Conservation (phyloP, 2,797 vertebrate genomes). For the Myoxocephalus aenaeus region DNA sequence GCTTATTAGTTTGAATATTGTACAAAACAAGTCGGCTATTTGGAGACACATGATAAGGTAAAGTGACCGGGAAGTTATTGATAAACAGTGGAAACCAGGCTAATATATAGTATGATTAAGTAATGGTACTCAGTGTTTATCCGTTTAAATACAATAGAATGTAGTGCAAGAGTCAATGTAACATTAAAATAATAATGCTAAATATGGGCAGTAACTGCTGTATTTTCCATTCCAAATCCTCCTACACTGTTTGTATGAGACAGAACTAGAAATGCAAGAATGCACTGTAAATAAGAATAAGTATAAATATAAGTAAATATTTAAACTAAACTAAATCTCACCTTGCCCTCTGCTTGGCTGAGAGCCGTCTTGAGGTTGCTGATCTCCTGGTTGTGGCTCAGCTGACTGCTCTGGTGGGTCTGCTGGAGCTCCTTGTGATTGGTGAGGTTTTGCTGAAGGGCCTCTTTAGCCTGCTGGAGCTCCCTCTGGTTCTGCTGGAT, state of each 20-base stretch:
- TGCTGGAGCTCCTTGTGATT: constrained; percentile 77
- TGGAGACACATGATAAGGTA: too few relatives aligned
- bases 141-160: too few relatives aligned
- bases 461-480: constrained; percentile 74
- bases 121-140: too few relatives aligned
- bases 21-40: not conserved
- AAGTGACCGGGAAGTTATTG: too few relatives aligned
- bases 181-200: too few relatives aligned
- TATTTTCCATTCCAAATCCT: not conserved
- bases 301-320: not conserved
- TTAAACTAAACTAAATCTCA: constrained; percentile 17
- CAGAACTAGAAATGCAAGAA: too few relatives aligned
- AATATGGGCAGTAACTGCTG: not conserved
- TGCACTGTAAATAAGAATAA: too few relatives aligned
- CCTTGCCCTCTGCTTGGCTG: constrained; percentile 87
- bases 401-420: constrained; percentile 61
- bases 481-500: constrained; percentile 73
- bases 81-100: too few relatives aligned
- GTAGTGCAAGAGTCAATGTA: too few relatives aligned
- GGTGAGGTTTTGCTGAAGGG: constrained; percentile 62
- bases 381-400: constrained; percentile 87
- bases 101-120: too few relatives aligned
- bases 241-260: too few relatives aligned
- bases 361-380: constrained; percentile 86
- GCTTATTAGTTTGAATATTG: not conserved